Base-by-base conservation (phyloP, 2,797 vertebrate species). In the Graptemys geographica region DNA sequence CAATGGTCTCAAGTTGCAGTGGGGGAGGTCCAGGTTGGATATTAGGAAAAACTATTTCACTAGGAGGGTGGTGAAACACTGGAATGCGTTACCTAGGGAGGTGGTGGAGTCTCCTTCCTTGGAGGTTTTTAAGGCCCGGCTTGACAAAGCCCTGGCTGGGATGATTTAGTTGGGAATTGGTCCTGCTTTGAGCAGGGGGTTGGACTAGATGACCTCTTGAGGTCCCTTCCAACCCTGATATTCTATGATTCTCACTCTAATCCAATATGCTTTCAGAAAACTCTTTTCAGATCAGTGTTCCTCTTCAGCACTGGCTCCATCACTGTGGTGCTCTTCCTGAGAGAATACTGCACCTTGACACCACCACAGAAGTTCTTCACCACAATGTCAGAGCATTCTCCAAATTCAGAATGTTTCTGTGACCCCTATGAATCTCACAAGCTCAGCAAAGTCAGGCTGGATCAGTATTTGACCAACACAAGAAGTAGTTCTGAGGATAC, bases 271-370 rank as follows among this genome's bases (percentile, higher is more conserved):
- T 74, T 49, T 33, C 3, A 62, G 78, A 91, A 91, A 88, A 90
- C 91, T 88, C 91, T 89, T 89, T 41, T 74, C 94, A 18, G 44
- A 84, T 57, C 57, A 4, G 79, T 5, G 41, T 62, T 49, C 83
- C 95, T 95, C 90, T 49, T 78, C 27, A 47, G 15, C 44, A 18
- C 74, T 52, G 0, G 4, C 89, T 72, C 90, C 89, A 65, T 86
- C 95, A 1, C 84, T 94, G 25, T 9, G 31, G 13, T 94, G 92
- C 92, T 90, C 5, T 90, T 96, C 88, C 78, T 72, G 49, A 94
- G 92, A 91, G 91, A 92, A 28, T 72, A 21, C 49, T 1, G 0
- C 49, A 88, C 27, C 79, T 93, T 82, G 56, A 89, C 72, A 55
- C 28, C 87, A 52, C 55, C 84, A 79, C n/a, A 21, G 21, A 56